A percentile compares a stretch with the other conserved stretches of the same genome.
These are phyloP conservation scores for Hirtodrosophila trivittata DNA, from an alignment of 2,888 invertebrate genomes.

Conservation along the genomic window DNA sequence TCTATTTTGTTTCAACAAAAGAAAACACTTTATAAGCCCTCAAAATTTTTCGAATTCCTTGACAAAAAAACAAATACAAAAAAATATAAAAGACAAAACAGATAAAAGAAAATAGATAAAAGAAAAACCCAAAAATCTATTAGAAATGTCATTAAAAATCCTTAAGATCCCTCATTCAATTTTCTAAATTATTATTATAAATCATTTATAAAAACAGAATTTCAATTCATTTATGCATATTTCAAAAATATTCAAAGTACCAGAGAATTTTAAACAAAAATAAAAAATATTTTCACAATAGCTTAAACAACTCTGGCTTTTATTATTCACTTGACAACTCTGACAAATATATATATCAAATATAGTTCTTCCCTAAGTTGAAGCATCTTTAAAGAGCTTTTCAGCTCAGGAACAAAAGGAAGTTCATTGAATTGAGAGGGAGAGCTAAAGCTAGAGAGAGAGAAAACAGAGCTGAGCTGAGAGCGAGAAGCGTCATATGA, in stretches of 20 bases:
- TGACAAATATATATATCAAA: no score
- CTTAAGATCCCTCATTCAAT: conserved; percentile 26
- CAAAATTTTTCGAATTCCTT: conserved; percentile 1
- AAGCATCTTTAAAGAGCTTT: no score
- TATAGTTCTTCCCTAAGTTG: no score
- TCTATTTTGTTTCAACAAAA: not conserved
- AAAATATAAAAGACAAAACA: not conserved
- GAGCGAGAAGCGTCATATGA: no score
- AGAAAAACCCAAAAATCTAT: conserved; percentile 3
- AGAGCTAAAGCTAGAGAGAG: no score
- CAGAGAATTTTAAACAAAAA: conserved; percentile 70
- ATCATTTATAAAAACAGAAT: conserved; percentile 51
- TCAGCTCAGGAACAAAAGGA: no score
- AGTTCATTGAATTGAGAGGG: no score
- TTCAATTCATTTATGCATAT: conserved; percentile 51
- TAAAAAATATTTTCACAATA: conserved; percentile 73
- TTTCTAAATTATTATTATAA: conserved; percentile 37
- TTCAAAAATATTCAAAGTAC: conserved; percentile 61
- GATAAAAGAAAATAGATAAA: conserved; percentile 5
- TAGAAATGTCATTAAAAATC: conserved; percentile 28
- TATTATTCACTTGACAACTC: not conserved
- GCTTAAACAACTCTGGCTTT: conserved; percentile 48
- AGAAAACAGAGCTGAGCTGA: no score
- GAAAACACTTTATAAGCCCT: no score
- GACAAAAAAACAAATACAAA: not conserved